phyloP scores from a whole-genome alignment of 2,888 invertebrate genomes.

The Amitus sp. region DNA sequence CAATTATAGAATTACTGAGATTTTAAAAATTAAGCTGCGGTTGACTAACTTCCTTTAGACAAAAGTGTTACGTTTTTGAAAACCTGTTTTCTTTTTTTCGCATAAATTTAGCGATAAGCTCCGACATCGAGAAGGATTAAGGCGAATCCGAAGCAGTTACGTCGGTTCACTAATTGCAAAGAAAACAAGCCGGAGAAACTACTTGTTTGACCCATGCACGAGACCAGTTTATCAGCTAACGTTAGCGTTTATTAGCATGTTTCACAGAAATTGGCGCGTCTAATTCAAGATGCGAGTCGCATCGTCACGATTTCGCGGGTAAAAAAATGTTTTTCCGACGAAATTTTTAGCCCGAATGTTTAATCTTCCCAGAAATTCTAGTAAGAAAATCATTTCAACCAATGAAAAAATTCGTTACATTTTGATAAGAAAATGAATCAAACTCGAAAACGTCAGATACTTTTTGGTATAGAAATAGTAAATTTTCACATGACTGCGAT shows the following conservation, averaged over 20 bases:
- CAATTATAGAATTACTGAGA: no score
- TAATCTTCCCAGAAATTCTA: background rate
- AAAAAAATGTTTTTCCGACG: background rate
- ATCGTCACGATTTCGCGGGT: background rate
- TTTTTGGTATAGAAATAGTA: no score
- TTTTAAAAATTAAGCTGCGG: no score
- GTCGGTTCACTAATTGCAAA: constrained; percentile 48
- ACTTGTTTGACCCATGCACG: constrained; percentile 1
- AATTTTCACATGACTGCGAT: no score
- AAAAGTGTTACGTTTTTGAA: no score
- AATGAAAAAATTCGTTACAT: constrained; percentile 5
- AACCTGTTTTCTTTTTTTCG: no score
- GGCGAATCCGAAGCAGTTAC: constrained; percentile 51
- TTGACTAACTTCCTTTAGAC: no score
- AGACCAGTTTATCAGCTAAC: constrained; percentile 9
- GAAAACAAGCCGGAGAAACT: constrained; percentile 43
- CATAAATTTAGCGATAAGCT: no score
- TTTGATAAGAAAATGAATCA: no score
- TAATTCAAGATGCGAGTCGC: background rate
- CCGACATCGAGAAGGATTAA: constrained; percentile 47
- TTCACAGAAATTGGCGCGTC: background rate
- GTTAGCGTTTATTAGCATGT: constrained; percentile 4
- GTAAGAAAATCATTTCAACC: background rate
- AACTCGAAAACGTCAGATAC: no score
- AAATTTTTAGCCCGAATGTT: background rate